Evolutionary conservation across 1,140 invertebrate genomes (phyloP).

Genomic region (Pseudomyrmex flavicornis): DNA sequence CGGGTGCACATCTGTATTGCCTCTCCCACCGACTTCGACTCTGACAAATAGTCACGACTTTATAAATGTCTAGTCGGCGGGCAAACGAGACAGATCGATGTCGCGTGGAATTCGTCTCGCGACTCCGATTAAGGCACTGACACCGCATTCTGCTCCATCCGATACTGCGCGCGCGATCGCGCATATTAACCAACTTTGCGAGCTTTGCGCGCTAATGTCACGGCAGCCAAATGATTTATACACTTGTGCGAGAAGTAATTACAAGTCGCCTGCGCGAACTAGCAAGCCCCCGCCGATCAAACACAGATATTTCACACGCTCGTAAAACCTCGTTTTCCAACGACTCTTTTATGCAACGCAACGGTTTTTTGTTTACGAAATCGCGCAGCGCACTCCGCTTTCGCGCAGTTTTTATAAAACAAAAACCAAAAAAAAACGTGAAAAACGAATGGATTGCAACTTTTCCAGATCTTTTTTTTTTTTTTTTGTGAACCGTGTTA

Average conservation of each 20-base stretch:
- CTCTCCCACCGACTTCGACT: neutral
- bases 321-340: neutral
- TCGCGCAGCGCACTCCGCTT: too few relatives aligned
- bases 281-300: neutral
- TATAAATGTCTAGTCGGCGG: constrained; percentile 25
- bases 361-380: too few relatives aligned
- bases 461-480: too few relatives aligned
- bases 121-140: constrained; percentile 22
- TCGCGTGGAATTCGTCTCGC: constrained; percentile 33
- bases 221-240: constrained; percentile 18
- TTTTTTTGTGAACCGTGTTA: too few relatives aligned
- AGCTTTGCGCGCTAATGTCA: neutral
- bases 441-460: too few relatives aligned
- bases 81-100: constrained; percentile 36
- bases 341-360: too few relatives aligned
- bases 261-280: neutral
- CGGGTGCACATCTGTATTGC: constrained; percentile 19
- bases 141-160: neutral
- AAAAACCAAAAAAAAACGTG: too few relatives aligned
- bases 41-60: constrained; percentile 23
- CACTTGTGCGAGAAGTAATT: constrained; percentile 2
- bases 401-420: too few relatives aligned
- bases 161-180: neutral
- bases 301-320: neutral
- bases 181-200: constrained; percentile 18